Conservation (phyloP, 2,797 vertebrate genomes). For the Muraenolepis orangiensis region DNA sequence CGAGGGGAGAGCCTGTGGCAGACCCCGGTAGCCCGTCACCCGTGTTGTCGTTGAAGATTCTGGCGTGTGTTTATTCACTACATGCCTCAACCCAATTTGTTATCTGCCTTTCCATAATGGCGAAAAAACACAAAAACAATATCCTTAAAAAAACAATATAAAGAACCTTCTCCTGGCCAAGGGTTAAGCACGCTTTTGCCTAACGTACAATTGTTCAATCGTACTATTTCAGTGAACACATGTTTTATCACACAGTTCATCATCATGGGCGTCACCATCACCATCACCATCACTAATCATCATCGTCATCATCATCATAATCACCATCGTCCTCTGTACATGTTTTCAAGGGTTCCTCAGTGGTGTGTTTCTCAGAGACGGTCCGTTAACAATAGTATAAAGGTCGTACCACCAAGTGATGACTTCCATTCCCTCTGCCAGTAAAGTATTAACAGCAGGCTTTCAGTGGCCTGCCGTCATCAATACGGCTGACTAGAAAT, state of each 20-base stretch:
- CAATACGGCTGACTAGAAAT: constrained; percentile 27
- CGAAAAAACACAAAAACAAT: no score
- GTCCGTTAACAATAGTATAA: constrained; percentile 8
- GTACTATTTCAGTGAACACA: not conserved
- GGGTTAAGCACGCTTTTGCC: not conserved
- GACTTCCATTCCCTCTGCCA: constrained; percentile 4
- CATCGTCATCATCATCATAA: no score
- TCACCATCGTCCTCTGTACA: not conserved
- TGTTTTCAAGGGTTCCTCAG: not conserved
- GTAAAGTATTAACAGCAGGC: constrained; percentile 1
- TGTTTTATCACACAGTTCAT: not conserved
- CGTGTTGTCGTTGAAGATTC: no score
- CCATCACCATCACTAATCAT: no score
- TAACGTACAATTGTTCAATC: not conserved
- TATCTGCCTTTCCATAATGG: no score
- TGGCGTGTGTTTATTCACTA: no score
- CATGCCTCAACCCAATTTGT: no score
- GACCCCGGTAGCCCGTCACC: no score
- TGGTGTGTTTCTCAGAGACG: constrained; percentile 13
- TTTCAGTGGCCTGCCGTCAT: constrained; percentile 20
- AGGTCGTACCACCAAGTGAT: not conserved
- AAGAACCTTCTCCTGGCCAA: not conserved
- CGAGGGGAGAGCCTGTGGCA: no score
- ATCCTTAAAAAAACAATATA: no score
- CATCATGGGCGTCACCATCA: not conserved